Evolutionary conservation across 2,113 vertebrate genomes (phyloP).

Genomic region (Bufo bufo): DNA sequence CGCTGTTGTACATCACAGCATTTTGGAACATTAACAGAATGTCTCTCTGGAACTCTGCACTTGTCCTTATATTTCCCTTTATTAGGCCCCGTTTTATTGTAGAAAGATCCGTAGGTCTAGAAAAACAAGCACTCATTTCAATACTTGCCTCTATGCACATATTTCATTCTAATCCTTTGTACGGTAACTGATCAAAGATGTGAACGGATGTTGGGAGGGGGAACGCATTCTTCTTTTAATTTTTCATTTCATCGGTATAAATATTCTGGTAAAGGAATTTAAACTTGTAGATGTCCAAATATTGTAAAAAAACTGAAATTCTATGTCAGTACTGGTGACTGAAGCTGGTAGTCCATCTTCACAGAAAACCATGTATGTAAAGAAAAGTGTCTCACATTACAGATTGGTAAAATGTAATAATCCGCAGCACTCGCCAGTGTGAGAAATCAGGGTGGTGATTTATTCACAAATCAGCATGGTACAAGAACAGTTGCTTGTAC

Average conservation of each 20-base stretch:
- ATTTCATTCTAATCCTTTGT: not conserved
- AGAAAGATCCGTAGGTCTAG: constrained; percentile 95
- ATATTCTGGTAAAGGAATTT: too few species aligned
- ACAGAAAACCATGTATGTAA: not conserved
- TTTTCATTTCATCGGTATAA: too few species aligned
- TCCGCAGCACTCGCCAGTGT: too few species aligned
- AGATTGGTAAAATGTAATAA: too few species aligned
- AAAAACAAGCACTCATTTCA: not conserved
- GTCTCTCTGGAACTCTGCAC: constrained; percentile 96
- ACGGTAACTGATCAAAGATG: not conserved
- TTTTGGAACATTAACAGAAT: constrained; percentile 99
- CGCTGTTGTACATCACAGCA: constrained; percentile 98
- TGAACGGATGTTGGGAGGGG: not conserved
- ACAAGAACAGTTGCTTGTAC: too few species aligned
- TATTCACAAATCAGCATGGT: too few species aligned
- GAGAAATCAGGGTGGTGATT: too few species aligned
- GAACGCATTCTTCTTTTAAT: not conserved
- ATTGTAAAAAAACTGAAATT: too few species aligned
- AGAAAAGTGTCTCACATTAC: not conserved
- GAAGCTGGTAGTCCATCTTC: too few species aligned
- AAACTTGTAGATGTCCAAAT: too few species aligned
- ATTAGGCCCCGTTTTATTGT: constrained; percentile 98
- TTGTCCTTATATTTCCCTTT: constrained; percentile 92
- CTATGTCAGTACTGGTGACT: too few species aligned
- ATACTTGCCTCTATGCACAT: not conserved